Evolutionary conservation across 2,113 vertebrate species (phyloP).

Genomic region (Strix uralensis): DNA sequence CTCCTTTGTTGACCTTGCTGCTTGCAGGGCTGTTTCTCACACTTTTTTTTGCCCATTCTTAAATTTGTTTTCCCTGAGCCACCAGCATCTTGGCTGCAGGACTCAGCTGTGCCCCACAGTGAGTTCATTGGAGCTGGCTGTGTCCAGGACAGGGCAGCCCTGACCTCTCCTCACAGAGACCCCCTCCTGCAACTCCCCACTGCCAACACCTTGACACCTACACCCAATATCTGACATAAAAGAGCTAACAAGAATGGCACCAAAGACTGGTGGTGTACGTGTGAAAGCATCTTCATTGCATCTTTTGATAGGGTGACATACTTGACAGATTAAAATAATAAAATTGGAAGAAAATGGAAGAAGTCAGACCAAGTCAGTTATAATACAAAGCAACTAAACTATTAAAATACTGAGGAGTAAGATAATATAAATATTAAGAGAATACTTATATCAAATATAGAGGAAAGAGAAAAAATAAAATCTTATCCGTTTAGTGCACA

Average conservation of each 20-base stretch:
- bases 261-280: rapidly evolving
- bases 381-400: not conserved
- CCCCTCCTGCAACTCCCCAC: not conserved
- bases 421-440: not conserved
- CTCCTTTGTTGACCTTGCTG: not conserved
- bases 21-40: not conserved
- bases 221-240: not conserved
- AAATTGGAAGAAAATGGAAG: not conserved
- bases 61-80: not conserved
- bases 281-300: not conserved
- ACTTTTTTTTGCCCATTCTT: not conserved
- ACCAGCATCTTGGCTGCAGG: not conserved
- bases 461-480: not conserved
- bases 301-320: not conserved
- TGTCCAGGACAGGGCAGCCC: not conserved
- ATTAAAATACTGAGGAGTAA: not conserved
- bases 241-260: not conserved
- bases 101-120: not conserved
- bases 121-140: not conserved
- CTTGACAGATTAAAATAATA: not conserved
- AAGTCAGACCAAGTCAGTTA: not conserved
- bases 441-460: not conserved
- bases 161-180: not conserved
- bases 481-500: not conserved
- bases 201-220: not conserved